A percentile compares a stretch with the other conserved stretches of the same genome.
phyloP scores from a whole-genome alignment of 1,140 invertebrate genomes.

The Neodiprion virginianus region DNA sequence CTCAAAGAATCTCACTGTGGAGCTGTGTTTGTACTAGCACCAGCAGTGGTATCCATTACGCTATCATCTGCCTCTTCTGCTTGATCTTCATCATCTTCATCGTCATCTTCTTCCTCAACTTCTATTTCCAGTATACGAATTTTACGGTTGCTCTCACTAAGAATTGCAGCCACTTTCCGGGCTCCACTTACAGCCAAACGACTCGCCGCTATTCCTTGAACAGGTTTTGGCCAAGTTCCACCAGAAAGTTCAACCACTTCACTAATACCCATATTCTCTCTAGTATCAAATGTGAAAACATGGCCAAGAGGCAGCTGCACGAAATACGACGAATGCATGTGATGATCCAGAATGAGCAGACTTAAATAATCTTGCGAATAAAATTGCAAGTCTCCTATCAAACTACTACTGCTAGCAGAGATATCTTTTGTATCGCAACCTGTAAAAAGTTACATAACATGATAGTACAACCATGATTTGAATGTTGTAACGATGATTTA shows the following conservation, averaged over 20 bases:
- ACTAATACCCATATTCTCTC: constrained; percentile 58
- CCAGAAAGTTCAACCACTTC: constrained; percentile 61
- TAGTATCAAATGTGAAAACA: constrained; percentile 45
- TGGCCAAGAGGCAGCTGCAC: constrained; percentile 70
- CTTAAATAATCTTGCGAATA: constrained; percentile 83
- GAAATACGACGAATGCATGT: constrained; percentile 66
- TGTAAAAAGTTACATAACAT: constrained; percentile 4
- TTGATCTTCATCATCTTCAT: constrained; percentile 65
- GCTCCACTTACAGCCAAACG: constrained; percentile 85
- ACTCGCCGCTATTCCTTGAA: constrained; percentile 78
- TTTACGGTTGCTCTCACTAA: constrained; percentile 80
- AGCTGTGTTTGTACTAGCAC: constrained; percentile 18
- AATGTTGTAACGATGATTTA: neutral
- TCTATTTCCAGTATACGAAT: constrained; percentile 92
- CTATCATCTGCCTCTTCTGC: constrained; percentile 51
- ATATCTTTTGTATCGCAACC: neutral
- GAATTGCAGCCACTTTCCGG: constrained; percentile 86
- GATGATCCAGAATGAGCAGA: constrained; percentile 70
- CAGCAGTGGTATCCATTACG: constrained; percentile 54
- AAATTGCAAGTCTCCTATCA: constrained; percentile 76
- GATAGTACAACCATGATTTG: constrained; percentile 8
- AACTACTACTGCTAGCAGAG: constrained; percentile 24
- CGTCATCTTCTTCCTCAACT: constrained; percentile 88
- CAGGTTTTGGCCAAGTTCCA: constrained; percentile 62
- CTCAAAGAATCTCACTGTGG: neutral